Conservation (phyloP, 2,113 vertebrate species). For the Ahaetulla prasina region DNA sequence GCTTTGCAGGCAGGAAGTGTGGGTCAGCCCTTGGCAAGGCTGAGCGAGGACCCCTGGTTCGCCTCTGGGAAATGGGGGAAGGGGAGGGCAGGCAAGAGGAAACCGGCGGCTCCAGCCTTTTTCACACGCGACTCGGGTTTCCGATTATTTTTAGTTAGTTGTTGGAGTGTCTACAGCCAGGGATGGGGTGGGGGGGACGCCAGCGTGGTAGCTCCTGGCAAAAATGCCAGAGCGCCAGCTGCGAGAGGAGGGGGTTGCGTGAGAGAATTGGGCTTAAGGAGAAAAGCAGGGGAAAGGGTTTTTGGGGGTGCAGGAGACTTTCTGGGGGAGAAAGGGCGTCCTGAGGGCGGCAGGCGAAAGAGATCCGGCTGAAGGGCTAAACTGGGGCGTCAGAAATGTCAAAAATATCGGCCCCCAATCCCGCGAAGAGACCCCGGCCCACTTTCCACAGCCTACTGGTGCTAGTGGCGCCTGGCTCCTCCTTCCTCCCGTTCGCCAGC, state of each 20-base stretch:
- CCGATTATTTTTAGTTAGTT: neutral
- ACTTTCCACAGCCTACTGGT: neutral
- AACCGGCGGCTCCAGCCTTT: neutral
- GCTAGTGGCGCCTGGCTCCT: neutral
- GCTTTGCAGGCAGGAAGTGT: neutral
- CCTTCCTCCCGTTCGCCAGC: too few relatives aligned
- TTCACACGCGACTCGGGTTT: slow-evolving; percentile 13
- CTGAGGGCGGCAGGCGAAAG: too few relatives aligned
- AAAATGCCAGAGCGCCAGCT: neutral
- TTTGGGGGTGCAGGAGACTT: neutral
- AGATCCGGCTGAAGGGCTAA: neutral
- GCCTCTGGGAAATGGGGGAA: neutral
- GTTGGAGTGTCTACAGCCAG: slow-evolving; percentile 14
- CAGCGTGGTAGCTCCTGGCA: neutral
- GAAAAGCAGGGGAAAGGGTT: neutral
- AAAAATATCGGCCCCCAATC: neutral
- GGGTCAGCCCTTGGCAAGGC: neutral
- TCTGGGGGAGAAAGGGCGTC: neutral
- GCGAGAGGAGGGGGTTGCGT: neutral
- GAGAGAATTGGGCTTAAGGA: neutral
- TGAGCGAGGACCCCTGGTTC: neutral
- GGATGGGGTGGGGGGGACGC: neutral
- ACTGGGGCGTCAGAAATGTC: neutral
- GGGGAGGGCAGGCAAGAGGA: neutral
- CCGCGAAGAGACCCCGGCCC: neutral